These are phyloP conservation scores for Falco concolor DNA, from an alignment of 2,797 vertebrate genomes.

Conservation along the genomic window DNA sequence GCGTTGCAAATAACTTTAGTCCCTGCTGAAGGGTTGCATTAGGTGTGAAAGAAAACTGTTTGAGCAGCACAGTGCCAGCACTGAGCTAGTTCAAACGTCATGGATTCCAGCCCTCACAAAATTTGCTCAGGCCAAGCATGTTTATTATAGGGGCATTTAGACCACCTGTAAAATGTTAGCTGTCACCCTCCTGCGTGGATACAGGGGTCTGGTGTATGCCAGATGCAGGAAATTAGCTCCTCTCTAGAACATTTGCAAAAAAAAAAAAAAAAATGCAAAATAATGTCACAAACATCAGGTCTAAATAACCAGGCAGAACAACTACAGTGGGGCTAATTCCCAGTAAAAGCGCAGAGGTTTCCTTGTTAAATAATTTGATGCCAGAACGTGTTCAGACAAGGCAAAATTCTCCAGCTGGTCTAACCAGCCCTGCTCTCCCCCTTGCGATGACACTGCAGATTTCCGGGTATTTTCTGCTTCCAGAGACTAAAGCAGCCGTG, in stretches of 20 bases:
- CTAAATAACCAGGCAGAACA: not conserved
- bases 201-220: fast-evolving
- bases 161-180: not conserved
- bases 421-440: not conserved
- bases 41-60: not conserved
- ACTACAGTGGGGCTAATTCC: not conserved
- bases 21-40: not conserved
- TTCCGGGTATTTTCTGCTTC: fast-evolving
- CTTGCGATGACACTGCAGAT: not conserved
- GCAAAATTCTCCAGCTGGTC: not conserved
- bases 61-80: not conserved
- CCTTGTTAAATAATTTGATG: not conserved
- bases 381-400: not conserved
- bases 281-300: not conserved
- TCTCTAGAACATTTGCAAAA: not conserved
- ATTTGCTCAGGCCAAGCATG: not conserved
- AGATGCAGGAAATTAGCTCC: not conserved
- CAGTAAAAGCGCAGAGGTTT: not conserved
- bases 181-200: too few relatives aligned
- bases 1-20: not conserved
- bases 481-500: fast-evolving
- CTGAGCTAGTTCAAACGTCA: not conserved
- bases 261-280: not conserved
- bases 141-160: not conserved
- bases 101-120: not conserved